Evolutionary conservation across 2,888 invertebrate genomes (phyloP).

Genomic region (Lepidochrysops patricia): DNA sequence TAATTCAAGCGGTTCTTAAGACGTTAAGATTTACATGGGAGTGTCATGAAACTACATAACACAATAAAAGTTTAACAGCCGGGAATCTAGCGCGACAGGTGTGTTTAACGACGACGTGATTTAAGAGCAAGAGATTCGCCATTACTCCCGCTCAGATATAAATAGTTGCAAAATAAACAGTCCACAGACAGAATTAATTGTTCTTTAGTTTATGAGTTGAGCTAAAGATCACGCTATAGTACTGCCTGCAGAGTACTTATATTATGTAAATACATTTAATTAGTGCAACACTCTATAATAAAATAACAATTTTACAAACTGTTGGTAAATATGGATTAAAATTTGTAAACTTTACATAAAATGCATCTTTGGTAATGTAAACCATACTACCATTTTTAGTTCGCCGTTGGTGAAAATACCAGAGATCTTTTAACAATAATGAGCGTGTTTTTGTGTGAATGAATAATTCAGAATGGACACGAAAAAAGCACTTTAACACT

Average conservation of each 20-base stretch:
- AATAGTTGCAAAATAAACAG: slow-evolving; percentile 55
- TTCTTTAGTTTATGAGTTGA: slow-evolving; percentile 15
- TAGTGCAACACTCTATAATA: too few species aligned
- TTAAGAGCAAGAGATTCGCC: slow-evolving; percentile 59
- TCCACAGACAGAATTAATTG: slow-evolving; percentile 39
- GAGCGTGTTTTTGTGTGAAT: not conserved
- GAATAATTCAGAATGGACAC: slow-evolving; percentile 1
- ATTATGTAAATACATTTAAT: too few species aligned
- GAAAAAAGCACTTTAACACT: slow-evolving; percentile 7
- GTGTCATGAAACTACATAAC: slow-evolving; percentile 35
- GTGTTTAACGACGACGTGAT: slow-evolving; percentile 68
- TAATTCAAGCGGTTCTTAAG: too few species aligned
- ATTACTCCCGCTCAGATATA: slow-evolving; percentile 65
- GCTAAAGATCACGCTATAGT: not conserved
- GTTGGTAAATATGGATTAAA: too few species aligned
- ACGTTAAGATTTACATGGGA: not conserved
- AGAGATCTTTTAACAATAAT: slow-evolving; percentile 23
- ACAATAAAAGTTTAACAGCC: slow-evolving; percentile 53
- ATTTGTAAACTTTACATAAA: too few species aligned
- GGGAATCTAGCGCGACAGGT: slow-evolving; percentile 62
- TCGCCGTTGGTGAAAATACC: not conserved
- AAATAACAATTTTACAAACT: too few species aligned
- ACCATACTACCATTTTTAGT: not conserved
- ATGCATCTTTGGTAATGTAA: too few species aligned
- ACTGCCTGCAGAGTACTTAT: too few species aligned